Conservation (phyloP, 2,113 vertebrate species). For the Centropus unirufus region DNA sequence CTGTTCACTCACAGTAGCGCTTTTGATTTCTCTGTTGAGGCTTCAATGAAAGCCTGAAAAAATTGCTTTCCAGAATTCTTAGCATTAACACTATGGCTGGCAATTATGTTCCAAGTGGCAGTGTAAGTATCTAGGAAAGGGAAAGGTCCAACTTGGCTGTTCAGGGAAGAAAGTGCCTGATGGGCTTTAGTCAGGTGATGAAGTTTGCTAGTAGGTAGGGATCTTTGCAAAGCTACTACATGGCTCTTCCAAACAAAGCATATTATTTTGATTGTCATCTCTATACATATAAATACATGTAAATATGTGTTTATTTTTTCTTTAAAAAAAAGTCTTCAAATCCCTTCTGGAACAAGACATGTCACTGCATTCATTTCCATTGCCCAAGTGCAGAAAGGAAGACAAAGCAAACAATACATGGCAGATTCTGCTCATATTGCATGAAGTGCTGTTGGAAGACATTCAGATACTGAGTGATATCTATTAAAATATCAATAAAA, state of each 20-base stretch:
- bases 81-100: background rate
- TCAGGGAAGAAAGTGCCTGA: background rate
- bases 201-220: accelerated
- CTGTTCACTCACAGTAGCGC: background rate
- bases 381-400: background rate
- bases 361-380: slow-evolving; percentile 15
- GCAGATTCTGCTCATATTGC: background rate
- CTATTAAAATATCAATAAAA: background rate
- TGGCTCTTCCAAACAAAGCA: background rate
- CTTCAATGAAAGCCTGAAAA: background rate
- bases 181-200: background rate
- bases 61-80: background rate
- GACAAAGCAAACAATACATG: background rate
- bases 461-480: background rate
- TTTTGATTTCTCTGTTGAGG: background rate
- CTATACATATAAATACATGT: background rate
- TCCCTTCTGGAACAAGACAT: background rate
- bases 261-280: background rate
- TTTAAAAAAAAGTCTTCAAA: background rate
- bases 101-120: background rate
- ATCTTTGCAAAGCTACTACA: background rate
- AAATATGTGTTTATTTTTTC: background rate
- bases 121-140: background rate
- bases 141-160: accelerated
- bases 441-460: background rate